These are phyloP conservation scores for Rhynchotus rufescens DNA, from an alignment of 2,797 vertebrate species.

Conservation along the genomic window DNA sequence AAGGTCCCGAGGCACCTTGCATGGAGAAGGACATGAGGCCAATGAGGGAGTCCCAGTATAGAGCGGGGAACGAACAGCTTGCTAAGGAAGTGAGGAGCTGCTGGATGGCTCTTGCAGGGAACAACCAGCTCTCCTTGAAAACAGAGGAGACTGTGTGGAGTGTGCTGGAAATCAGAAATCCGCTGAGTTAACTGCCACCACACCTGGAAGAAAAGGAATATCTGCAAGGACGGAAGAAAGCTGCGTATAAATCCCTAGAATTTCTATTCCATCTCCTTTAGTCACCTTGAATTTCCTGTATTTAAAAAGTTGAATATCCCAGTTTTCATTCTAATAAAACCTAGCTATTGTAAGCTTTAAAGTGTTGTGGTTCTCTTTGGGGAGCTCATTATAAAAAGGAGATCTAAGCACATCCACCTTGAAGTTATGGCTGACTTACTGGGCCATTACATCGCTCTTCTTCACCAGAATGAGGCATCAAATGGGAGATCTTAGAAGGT, in stretches of 20 bases:
- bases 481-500: conserved; percentile 25
- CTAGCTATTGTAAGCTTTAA: not conserved
- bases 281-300: not conserved
- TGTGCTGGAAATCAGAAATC: not conserved
- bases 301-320: not conserved
- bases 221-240: not conserved
- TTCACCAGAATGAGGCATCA: not conserved
- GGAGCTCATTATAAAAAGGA: not conserved
- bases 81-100: not conserved
- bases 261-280: not conserved
- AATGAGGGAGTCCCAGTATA: fast-evolving
- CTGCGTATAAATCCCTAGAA: not conserved
- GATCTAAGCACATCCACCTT: not conserved
- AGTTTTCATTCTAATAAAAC: not conserved
- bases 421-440: not conserved
- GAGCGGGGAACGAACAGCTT: not conserved
- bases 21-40: not conserved
- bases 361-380: not conserved
- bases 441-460: not conserved
- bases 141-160: not conserved
- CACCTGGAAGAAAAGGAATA: not conserved
- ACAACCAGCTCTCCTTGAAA: not conserved
- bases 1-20: not conserved
- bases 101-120: not conserved
- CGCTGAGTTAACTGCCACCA: not conserved